These are phyloP conservation scores for Nannoperca australis DNA, from an alignment of 2,797 vertebrate species.

Conservation along the genomic window DNA sequence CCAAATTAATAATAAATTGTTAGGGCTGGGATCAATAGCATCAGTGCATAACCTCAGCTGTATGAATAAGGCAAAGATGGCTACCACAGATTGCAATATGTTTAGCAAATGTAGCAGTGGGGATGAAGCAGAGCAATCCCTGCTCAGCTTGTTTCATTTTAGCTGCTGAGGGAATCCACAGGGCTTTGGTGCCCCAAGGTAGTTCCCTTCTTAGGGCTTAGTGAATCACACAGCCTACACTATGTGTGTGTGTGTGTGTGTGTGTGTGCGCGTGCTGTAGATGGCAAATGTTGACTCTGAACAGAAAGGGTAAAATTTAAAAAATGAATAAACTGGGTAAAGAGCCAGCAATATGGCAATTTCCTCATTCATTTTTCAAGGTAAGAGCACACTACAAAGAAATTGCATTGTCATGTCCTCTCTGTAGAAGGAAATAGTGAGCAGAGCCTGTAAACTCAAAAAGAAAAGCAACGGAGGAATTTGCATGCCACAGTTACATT, in stretches of 20 bases:
- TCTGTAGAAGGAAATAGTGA: slow-evolving; percentile 33
- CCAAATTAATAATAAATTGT: slow-evolving; percentile 74
- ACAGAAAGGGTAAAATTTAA: slow-evolving; percentile 43
- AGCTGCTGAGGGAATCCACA: slow-evolving; percentile 62
- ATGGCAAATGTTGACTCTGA: slow-evolving; percentile 42
- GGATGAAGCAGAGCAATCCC: slow-evolving; percentile 51
- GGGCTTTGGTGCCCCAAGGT: slow-evolving; percentile 62
- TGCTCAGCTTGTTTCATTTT: slow-evolving; percentile 59
- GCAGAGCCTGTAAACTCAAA: slow-evolving; percentile 31
- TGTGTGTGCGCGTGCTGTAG: slow-evolving; percentile 4
- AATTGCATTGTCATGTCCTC: slow-evolving; percentile 63
- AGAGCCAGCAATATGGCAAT: slow-evolving; percentile 31
- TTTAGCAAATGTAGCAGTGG: slow-evolving; percentile 30
- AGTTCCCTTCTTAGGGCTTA: slow-evolving; percentile 57
- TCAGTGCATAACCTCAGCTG: slow-evolving; percentile 38
- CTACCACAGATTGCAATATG: slow-evolving; percentile 12
- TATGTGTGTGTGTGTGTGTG: slow-evolving; percentile 12
- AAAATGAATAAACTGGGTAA: slow-evolving; percentile 45
- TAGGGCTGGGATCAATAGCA: slow-evolving; percentile 69
- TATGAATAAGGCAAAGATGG: slow-evolving; percentile 37
- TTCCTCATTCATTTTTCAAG: slow-evolving; percentile 54
- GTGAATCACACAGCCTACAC: slow-evolving; percentile 57
- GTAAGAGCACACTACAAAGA: slow-evolving; percentile 41
- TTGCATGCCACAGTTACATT: slow-evolving; percentile 60
- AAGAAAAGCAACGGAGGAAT: slow-evolving; percentile 44